phyloP scores from a whole-genome alignment of 2,797 vertebrate species.

The Diglossa cyanea region DNA sequence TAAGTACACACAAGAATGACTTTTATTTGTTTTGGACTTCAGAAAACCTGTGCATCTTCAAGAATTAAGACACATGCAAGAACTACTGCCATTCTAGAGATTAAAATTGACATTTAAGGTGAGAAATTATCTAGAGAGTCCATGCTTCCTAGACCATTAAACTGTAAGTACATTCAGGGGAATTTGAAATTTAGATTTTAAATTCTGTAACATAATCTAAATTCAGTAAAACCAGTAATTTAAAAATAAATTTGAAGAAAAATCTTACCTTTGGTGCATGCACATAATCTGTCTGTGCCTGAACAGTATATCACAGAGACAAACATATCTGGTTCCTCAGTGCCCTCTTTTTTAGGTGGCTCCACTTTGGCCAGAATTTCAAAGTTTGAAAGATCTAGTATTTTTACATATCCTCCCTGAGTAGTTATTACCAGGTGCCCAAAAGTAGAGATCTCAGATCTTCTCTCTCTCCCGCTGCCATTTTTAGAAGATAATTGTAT shows the following conservation, averaged over 20 bases:
- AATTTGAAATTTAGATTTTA: neutral
- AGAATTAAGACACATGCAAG: neutral
- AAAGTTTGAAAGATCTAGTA: slow-evolving; percentile 94
- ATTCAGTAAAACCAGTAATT: neutral
- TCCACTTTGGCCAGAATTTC: slow-evolving; percentile 97
- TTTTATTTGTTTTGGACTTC: neutral
- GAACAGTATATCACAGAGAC: slow-evolving; percentile 99
- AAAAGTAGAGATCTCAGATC: slow-evolving; percentile 83
- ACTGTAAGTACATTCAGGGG: neutral
- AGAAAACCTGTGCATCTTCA: neutral
- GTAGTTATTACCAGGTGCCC: slow-evolving; percentile 97
- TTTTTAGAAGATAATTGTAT: slow-evolving; percentile 82
- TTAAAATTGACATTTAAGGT: neutral
- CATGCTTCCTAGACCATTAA: neutral
- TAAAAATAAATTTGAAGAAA: neutral
- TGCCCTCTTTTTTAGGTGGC: slow-evolving; percentile 91
- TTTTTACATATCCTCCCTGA: slow-evolving; percentile 94
- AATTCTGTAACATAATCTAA: neutral
- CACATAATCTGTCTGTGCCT: slow-evolving; percentile 97
- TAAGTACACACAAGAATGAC: neutral
- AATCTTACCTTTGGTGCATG: slow-evolving; percentile 95
- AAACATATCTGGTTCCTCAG: slow-evolving; percentile 91
- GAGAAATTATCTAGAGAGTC: neutral
- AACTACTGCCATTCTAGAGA: neutral
- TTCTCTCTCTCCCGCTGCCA: slow-evolving; percentile 82